Base-by-base conservation (phyloP, 2,888 invertebrate genomes). In the Eurytoma californica region DNA sequence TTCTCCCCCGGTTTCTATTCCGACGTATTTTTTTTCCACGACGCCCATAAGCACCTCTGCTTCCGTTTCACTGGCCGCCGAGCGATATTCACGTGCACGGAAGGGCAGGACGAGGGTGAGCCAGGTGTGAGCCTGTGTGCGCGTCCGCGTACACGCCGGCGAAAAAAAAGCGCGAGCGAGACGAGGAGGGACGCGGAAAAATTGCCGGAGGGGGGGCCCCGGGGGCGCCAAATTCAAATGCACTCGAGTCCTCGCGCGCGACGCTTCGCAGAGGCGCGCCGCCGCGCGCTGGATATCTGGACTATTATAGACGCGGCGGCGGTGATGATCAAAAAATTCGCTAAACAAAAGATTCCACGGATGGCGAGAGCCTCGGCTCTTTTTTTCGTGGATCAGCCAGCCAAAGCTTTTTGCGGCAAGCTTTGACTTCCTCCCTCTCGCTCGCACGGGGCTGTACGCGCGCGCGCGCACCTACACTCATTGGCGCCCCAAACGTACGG, bases 271-370 rank as follows among this genome's bases (percentile, higher is more conserved):
- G n/a, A n/a, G n/a, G 83, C 80, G 78, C 77, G 53, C 20, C 66
- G 28, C 14, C 51, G 47, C 30, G 75, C 39, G 69, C 81, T 82
- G 66, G 60, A 70, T 67, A 82, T 83, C 81, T 80, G 79, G 85
- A 86, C 87, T 87, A 87, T 86, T 86, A 78, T 80, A 86, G 87
- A 85, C 86, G 87, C 86, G 88, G 83, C 63, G 63, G 18, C 63
- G 47, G 84, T 88, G 88, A 90, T 90, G 89, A 90, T 90, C 86
- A 88, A 90, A 89, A 89, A 89, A 90, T 87, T 84, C 89, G 88
- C 89, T 89, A 89, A 90, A 89, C 90, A 90, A 90, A 89, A 90
- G 90, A 90, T 90, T 89, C 89, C 90, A 90, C 90, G 90, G 90
- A 89, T 89, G 90, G 90, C 84, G 86, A 86, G 88, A 83, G 84